phyloP scores from a whole-genome alignment of 2,888 invertebrate species.

The Sinohyriopsis cumingii region DNA sequence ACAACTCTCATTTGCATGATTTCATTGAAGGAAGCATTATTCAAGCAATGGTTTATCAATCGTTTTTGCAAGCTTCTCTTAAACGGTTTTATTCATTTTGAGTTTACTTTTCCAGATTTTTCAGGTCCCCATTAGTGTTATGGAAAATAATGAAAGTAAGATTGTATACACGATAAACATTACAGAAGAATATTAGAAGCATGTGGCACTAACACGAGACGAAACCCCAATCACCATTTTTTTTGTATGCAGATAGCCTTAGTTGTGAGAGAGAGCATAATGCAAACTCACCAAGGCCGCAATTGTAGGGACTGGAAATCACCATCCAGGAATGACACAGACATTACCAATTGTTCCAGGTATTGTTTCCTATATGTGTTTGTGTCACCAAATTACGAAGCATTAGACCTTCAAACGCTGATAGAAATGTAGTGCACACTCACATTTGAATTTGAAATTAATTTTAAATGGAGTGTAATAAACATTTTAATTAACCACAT shows the following conservation, averaged over 20 bases:
- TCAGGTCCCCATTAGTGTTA: constrained; percentile 32
- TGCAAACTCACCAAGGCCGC: constrained; percentile 14
- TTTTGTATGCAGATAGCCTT: constrained; percentile 32
- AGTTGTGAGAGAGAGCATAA: constrained; percentile 33
- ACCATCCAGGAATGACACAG: constrained; percentile 31
- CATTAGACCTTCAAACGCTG: no score
- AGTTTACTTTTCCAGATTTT: background rate
- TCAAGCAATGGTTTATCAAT: no score
- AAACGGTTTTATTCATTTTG: constrained; percentile 6
- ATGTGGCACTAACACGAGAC: constrained; percentile 24
- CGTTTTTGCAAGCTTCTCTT: no score
- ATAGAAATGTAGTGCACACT: no score
- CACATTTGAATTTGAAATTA: no score
- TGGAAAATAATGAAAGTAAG: constrained; percentile 36
- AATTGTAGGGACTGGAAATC: constrained; percentile 19
- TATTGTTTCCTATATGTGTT: constrained; percentile 4
- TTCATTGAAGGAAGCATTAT: no score
- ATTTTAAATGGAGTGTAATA: no score
- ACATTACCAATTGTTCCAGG: constrained; percentile 21
- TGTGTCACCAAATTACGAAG: no score
- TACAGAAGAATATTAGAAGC: constrained; percentile 29
- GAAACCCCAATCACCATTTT: constrained; percentile 14
- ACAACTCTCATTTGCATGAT: no score
- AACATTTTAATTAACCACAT: no score
- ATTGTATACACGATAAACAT: constrained; percentile 31